These are phyloP conservation scores for Drepanosiphum platanoidis DNA, from an alignment of 2,888 invertebrate genomes.

Conservation along the genomic window DNA sequence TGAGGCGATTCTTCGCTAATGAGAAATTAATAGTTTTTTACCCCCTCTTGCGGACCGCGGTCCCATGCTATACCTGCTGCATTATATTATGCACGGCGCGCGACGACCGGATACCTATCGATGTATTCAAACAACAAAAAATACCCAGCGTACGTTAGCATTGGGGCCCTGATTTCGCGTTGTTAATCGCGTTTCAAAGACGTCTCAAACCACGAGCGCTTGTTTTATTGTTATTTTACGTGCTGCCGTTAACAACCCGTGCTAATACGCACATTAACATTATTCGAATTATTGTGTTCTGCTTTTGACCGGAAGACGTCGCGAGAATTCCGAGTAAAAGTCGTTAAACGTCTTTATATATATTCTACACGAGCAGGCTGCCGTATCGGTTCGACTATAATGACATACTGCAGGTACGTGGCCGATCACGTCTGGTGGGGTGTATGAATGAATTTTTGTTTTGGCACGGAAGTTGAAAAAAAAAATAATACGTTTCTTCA, in stretches of 20 bases:
- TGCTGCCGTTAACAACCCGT: no score
- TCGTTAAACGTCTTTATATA: neutral
- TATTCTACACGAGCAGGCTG: no score
- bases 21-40: slow-evolving; percentile 12
- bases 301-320: no score
- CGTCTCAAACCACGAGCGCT: neutral
- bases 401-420: no score
- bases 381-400: no score
- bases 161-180: neutral
- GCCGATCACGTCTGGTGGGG: no score
- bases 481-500: no score
- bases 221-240: neutral
- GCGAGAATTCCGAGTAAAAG: neutral
- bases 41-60: neutral
- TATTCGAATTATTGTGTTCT: no score
- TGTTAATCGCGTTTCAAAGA: neutral
- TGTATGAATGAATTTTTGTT: no score
- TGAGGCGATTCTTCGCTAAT: neutral
- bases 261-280: no score
- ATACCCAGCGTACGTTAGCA: neutral
- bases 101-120: neutral
- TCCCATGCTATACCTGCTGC: neutral
- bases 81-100: no score
- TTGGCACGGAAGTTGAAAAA: no score
- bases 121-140: neutral